phyloP scores from a whole-genome alignment of 2,888 invertebrate species.

The Plagodis dolabraria region DNA sequence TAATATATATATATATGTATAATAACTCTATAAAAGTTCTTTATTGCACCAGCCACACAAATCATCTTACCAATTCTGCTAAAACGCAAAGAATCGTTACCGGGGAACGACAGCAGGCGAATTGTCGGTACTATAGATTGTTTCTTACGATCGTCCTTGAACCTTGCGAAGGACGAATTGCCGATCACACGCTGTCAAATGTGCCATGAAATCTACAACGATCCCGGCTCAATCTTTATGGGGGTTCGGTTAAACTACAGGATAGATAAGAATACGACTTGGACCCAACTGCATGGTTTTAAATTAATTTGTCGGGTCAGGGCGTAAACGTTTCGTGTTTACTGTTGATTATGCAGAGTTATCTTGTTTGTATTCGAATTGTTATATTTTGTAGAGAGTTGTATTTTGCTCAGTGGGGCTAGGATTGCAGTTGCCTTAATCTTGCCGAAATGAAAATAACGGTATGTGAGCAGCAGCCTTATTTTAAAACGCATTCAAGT shows the following conservation, averaged over 20 bases:
- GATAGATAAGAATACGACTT: conserved; percentile 25
- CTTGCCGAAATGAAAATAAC: too few relatives aligned
- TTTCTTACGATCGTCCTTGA: conserved; percentile 37
- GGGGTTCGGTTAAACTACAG: conserved; percentile 34
- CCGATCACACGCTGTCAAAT: conserved; percentile 32
- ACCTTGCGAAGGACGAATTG: conserved; percentile 25
- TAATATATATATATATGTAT: too few relatives aligned
- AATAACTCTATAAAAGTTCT: too few relatives aligned
- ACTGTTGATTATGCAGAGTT: background rate
- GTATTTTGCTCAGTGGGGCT: too few relatives aligned
- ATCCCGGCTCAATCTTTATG: conserved; percentile 35
- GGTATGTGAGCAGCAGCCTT: too few relatives aligned
- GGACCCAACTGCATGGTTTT: conserved; percentile 13
- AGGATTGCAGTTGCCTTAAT: too few relatives aligned
- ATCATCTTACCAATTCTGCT: conserved; percentile 1
- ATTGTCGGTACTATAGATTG: conserved; percentile 21
- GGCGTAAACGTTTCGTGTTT: background rate
- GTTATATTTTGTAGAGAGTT: too few relatives aligned
- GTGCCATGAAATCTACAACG: conserved; percentile 35
- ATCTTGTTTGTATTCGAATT: too few relatives aligned
- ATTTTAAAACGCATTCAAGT: too few relatives aligned
- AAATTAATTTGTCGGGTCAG: conserved; percentile 20
- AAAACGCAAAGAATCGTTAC: conserved; percentile 5
- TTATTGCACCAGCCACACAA: background rate
- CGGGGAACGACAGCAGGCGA: conserved; percentile 11